Base-by-base conservation (phyloP, 2,797 vertebrate species). In the Gambelia wislizenii region DNA sequence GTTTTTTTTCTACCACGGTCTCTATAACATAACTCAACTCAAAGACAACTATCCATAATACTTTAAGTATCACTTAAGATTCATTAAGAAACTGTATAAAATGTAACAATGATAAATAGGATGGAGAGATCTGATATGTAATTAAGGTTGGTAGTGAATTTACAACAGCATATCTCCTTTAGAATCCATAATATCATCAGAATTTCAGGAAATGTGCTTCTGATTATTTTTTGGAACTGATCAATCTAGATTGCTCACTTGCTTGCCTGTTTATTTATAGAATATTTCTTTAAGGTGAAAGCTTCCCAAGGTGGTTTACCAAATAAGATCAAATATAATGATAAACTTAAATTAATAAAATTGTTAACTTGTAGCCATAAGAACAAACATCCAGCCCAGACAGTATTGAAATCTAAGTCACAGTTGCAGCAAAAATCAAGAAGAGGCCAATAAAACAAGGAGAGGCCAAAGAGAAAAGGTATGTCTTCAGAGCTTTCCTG, bases 161-260 rank as follows among this genome's bases (percentile, higher is more conserved):
- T 79, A 33, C 56, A 61, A 42, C 49, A 27, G 30, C 22, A 52
- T 54, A 33, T 12, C 67, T 8, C 56, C 4, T 86, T 77, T 56
- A 47, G 69, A 72, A 74, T 59, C 76, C 85, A 27, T 86, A 69
- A 67, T 88, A 59, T 25, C n/a, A 36, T 75, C 36, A 52, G 54
- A 30, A 0, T 0, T 33, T 76, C 18, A 82, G 74, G 8, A 75
- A 75, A 84, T 88, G 54, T 70, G n/a, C 2, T 83, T 78, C 42
- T 22, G 9, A 25, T 10, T 89, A 39, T 74, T 94, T 79, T 84
- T 79, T 83, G 39, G 76, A 80, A 87, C 0, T 0, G 76, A 39
- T 88, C 81, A 81, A 18, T 89, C 49, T 42, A 56, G 61, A 33
- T 42, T 20, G 36, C 12, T 83, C 33, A 30, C 47, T 83, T 69